These are phyloP conservation scores for Littorina saxatilis DNA, from an alignment of 1,140 invertebrate genomes.

Conservation along the genomic window DNA sequence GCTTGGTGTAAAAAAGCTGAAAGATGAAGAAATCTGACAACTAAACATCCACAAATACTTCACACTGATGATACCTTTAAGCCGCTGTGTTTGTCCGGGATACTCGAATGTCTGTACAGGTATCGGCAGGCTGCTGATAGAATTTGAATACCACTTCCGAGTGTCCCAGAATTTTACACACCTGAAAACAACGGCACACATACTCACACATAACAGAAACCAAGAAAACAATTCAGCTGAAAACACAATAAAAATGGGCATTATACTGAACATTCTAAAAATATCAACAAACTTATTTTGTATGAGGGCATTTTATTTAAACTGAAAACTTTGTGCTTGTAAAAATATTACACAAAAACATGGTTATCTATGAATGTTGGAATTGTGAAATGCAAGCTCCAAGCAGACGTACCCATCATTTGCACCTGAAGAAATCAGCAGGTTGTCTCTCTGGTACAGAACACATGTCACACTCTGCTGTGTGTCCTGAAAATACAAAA, in stretches of 20 bases:
- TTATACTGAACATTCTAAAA: background rate
- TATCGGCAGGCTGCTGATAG: constrained; percentile 81
- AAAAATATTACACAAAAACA: too few species aligned
- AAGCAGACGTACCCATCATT: constrained; percentile 90
- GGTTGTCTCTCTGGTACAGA: constrained; percentile 86
- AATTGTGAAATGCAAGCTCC: too few species aligned
- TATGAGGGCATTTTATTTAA: too few species aligned
- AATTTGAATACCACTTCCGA: constrained; percentile 85
- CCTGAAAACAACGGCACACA: background rate
- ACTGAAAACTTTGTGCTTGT: constrained; percentile 10
- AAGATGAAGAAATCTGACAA: too few species aligned
- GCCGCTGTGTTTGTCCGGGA: constrained; percentile 81
- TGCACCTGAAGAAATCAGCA: constrained; percentile 87
- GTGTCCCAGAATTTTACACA: constrained; percentile 88
- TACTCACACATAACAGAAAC: too few species aligned
- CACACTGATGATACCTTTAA: background rate
- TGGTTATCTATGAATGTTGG: too few species aligned
- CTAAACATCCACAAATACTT: background rate
- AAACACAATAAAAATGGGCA: background rate
- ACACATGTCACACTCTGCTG: constrained; percentile 85
- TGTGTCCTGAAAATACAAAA: constrained; percentile 54
- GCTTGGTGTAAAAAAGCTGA: too few species aligned
- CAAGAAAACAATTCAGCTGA: background rate
- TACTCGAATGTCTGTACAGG: constrained; percentile 85
- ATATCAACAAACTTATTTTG: background rate